Base-by-base conservation (phyloP, 2,888 invertebrate genomes). In the Helleia helle region DNA sequence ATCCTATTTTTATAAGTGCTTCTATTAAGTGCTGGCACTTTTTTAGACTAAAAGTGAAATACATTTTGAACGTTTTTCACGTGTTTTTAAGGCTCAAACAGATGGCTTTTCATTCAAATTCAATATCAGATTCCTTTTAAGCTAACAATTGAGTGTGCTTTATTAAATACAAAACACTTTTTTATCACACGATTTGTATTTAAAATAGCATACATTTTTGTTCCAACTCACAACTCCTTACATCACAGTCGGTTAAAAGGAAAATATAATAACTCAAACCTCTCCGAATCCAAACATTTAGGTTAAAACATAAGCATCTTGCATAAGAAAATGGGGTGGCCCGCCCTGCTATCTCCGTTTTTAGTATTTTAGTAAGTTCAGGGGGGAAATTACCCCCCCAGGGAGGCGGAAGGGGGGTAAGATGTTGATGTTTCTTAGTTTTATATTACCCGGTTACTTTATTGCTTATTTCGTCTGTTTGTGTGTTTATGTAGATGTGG, bases 361-460 rank as follows among this genome's bases (percentile, higher is more conserved):
- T 84, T 84, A 84, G 83, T 84, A 84, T 83, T 84, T 84, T 84
- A 84, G 81, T 84, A 83, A 84, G 84, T 84, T 84, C 75, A 72
- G 80, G 83, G 71, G 34, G 65, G 72, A 65, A 74, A 77, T 74
- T 79, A 72, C 74, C 22, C 76, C 81, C 73, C 57, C 38, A 40
- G 48, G 62, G 58, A 55, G 50, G 56, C 55, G 63, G n/a, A n/a
- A n/a, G n/a, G 61, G 55, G 59, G 65, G 67, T 61, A 77, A 84
- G 84, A 84, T 83, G 84, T 83, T 84, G 83, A 84, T 84, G 83
- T 83, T 84, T 80, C 83, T 83, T 84, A 84, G 84, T 84, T 84
- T 84, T 84, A 84, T 84, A 84, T 84, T 83, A 83, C 83, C 71
- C 68, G 63, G 62, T 76, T 83, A 81, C 80, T 83, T 83, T 81